Percentiles rank a stretch among this genome's conserved stretches.
phyloP scores from a whole-genome alignment of 2,888 invertebrate species.

The Agrotis segetum region DNA sequence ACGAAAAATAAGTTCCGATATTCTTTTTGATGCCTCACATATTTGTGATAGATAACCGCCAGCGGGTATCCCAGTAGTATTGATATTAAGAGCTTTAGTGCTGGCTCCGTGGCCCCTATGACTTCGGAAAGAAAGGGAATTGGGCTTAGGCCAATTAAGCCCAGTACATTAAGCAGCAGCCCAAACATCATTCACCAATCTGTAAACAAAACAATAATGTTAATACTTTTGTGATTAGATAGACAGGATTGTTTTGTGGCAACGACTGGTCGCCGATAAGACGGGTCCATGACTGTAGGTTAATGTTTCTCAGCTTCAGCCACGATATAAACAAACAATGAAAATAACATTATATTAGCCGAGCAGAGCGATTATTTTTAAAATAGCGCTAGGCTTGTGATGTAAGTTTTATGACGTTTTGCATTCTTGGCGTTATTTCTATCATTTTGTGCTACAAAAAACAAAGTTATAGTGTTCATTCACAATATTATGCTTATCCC shows the following conservation, averaged over 20 bases:
- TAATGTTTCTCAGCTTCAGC: conserved; percentile 9
- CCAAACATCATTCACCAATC: conserved; percentile 79
- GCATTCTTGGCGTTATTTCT: not conserved
- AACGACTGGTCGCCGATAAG: conserved; percentile 24
- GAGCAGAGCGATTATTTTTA: not conserved
- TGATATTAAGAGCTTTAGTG: conserved; percentile 92
- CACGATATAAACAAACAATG: conserved; percentile 11
- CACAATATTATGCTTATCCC: no score
- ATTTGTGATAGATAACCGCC: conserved; percentile 79
- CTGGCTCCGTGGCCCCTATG: conserved; percentile 92
- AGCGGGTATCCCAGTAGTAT: conserved; percentile 91
- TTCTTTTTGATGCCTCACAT: conserved; percentile 69
- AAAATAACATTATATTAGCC: not conserved
- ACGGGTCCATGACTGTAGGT: conserved; percentile 13
- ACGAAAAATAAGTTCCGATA: conserved; percentile 95
- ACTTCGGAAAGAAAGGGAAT: conserved; percentile 82
- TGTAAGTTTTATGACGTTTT: not conserved
- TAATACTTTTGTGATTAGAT: not conserved
- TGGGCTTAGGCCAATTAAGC: conserved; percentile 77
- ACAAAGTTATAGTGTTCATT: not conserved
- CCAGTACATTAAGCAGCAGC: conserved; percentile 72
- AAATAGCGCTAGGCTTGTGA: not conserved
- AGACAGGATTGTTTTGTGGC: conserved; percentile 13
- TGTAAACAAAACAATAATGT: conserved; percentile 60
- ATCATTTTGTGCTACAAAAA: not conserved